These are phyloP conservation scores for Drosophila pachea DNA, from an alignment of 1,140 invertebrate species.

Conservation along the genomic window DNA sequence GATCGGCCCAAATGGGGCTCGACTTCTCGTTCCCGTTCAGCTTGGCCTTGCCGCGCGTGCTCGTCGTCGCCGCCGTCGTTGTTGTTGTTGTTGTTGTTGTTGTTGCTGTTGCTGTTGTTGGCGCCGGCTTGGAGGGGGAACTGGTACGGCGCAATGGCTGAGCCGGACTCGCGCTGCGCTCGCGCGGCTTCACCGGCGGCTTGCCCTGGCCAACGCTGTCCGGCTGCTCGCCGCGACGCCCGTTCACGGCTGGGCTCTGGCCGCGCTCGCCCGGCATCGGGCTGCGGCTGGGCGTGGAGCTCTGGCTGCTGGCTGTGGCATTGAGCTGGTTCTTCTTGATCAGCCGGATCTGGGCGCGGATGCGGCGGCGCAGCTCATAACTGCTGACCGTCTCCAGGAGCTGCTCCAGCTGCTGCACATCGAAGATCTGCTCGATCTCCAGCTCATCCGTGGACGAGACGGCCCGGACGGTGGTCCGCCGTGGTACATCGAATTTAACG, in stretches of 20 bases:
- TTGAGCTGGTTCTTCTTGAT: slow-evolving; percentile 81
- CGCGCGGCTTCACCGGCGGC: slow-evolving; percentile 64
- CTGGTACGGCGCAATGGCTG: too few relatives aligned
- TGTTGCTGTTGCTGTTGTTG: too few relatives aligned
- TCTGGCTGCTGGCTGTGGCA: slow-evolving; percentile 31
- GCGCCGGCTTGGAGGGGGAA: too few relatives aligned
- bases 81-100: slow-evolving; percentile 34
- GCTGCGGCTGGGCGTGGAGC: slow-evolving; percentile 42
- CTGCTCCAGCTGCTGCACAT: slow-evolving; percentile 84
- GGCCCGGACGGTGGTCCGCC: slow-evolving; percentile 12
- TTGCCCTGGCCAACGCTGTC: slow-evolving; percentile 52
- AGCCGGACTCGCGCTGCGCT: slow-evolving; percentile 62
- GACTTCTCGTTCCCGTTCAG: slow-evolving; percentile 58
- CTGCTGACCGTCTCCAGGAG: slow-evolving; percentile 86
- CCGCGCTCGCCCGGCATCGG: slow-evolving; percentile 15
- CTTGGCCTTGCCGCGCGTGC: slow-evolving; percentile 29
- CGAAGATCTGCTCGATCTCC: slow-evolving; percentile 86
- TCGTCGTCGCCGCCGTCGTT: too few relatives aligned
- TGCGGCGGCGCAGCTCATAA: slow-evolving; percentile 86
- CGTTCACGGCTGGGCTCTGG: slow-evolving; percentile 14
- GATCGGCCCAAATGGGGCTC: slow-evolving; percentile 81
- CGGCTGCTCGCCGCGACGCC: slow-evolving; percentile 41
- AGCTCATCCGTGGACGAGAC: slow-evolving; percentile 65
- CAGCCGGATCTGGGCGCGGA: slow-evolving; percentile 86
- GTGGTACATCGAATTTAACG: slow-evolving; percentile 83